These are phyloP conservation scores for Ganaspis brasiliensis DNA, from an alignment of 2,888 invertebrate genomes.

Conservation along the genomic window DNA sequence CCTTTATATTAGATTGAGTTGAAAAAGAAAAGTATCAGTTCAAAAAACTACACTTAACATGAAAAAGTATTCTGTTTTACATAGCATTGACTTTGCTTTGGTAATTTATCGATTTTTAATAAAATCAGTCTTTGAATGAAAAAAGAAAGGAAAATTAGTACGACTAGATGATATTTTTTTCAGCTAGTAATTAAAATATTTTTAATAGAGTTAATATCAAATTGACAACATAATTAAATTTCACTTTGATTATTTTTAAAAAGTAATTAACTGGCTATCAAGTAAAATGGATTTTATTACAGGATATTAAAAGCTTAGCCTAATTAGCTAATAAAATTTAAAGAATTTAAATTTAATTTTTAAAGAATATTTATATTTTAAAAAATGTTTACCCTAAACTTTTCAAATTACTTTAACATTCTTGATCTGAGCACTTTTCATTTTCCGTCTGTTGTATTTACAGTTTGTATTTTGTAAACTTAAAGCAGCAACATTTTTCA, in stretches of 20 bases:
- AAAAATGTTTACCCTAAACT: not conserved
- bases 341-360: not conserved
- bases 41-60: not conserved
- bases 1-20: not conserved
- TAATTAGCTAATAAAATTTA: not conserved
- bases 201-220: no score
- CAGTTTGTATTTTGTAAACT: slow-evolving; percentile 16
- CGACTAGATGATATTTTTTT: no score
- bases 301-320: no score
- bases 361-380: not conserved
- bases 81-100: no score
- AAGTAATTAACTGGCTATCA: no score
- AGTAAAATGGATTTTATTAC: no score
- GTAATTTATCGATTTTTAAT: not conserved
- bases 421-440: slow-evolving; percentile 32
- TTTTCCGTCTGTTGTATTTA: slow-evolving; percentile 15
- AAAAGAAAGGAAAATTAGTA: no score
- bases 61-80: not conserved
- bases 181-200: no score
- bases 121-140: not conserved
- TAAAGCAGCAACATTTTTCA: not conserved
- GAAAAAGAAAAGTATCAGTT: slow-evolving; percentile 38
- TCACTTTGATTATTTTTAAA: no score
- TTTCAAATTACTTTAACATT: slow-evolving; percentile 19
- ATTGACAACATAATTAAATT: no score